Base-by-base conservation (phyloP, 2,888 invertebrate genomes). In the Conistra vaccinii region DNA sequence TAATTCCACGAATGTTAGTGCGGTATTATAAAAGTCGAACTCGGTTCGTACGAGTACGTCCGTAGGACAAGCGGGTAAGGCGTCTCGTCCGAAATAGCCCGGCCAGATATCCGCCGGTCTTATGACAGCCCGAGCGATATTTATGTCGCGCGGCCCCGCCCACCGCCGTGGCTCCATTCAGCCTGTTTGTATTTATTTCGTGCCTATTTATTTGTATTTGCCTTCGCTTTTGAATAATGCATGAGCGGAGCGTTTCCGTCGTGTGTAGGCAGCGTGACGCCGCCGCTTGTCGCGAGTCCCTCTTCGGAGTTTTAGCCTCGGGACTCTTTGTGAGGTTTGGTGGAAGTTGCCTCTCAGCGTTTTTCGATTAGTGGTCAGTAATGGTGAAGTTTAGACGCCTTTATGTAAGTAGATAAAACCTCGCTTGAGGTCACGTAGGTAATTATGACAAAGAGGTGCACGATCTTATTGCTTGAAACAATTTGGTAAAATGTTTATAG, bases 201-300 rank as follows among this genome's bases (percentile, higher is more conserved):
- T 94, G 95, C 93, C 96, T 95, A 96, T 96, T 96, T 96, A 96
- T 96, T 96, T 96, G 96, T 96, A 96, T 96, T 96, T 95, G 95
- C 93, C 93, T 95, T 94, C 89, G 93, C 92, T 91, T 95, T 95
- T 96, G 96, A 96, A 96, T 96, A 94, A 96, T 96, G 93, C 94
- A 96, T 96, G 96, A 95, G 95, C 94, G 90, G 91, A 94, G 92
- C 93, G 94, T 96, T 95, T 96, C 96, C 96, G 95, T 92, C 94
- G 96, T 95, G 96, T 95, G 96, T 96, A 96, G 96, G 96, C 96
- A 93, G 96, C 96, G 95, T 96, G 96, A 96, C 96, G 96, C 96
- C 96, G 92, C 89, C 90, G 90, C 90, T 89, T 88, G 87, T 89
- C 89, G 87, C 84, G 68, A 86, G 89, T 89, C 90, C 90, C 90